phyloP scores from a whole-genome alignment of 2,797 vertebrate genomes.

The Carcharodon carcharias region DNA sequence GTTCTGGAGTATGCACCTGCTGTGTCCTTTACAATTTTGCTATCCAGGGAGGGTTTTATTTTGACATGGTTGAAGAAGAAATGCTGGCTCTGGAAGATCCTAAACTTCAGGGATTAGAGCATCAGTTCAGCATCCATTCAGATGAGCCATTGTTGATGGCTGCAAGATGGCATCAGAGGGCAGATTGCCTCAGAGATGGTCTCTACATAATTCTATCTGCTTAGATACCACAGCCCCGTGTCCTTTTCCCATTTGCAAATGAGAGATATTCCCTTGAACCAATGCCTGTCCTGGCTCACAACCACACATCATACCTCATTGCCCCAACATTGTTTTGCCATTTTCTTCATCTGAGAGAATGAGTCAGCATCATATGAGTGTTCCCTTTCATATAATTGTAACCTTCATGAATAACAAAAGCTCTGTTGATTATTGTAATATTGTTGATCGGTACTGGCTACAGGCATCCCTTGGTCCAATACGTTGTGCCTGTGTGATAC shows the following conservation, averaged over 20 bases:
- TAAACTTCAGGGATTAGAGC: neutral
- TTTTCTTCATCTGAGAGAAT: neutral
- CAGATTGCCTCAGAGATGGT: neutral
- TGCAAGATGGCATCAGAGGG: neutral
- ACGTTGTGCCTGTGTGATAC: too few relatives aligned
- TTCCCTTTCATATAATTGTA: neutral
- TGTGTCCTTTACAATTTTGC: neutral
- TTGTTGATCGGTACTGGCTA: neutral
- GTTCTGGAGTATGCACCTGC: neutral
- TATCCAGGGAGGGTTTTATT: neutral
- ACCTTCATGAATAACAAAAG: neutral
- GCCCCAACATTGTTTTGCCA: neutral
- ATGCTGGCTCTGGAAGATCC: neutral
- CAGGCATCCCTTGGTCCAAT: neutral
- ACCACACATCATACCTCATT: neutral
- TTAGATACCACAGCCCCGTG: neutral
- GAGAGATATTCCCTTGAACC: neutral
- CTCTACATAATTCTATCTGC: neutral
- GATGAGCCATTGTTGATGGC: neutral
- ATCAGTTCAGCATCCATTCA: neutral
- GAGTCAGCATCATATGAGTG: neutral
- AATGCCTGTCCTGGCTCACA: neutral
- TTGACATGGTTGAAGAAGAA: neutral
- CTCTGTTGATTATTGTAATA: neutral
- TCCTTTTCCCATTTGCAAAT: neutral